Evolutionary conservation across 2,797 vertebrate species (phyloP).

Genomic region (Trachurus trachurus): DNA sequence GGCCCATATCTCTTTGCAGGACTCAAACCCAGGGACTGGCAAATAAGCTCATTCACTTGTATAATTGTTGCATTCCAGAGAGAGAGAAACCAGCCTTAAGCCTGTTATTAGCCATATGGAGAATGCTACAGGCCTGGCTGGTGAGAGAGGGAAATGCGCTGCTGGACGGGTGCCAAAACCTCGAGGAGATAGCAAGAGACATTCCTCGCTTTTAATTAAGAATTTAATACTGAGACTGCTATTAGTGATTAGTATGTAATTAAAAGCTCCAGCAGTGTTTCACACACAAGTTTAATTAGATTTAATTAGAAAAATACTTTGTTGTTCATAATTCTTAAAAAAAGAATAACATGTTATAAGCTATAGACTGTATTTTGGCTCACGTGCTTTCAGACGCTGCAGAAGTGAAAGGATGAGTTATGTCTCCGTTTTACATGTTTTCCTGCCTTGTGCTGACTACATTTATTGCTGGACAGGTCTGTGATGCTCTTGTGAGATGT

Average conservation of each 20-base stretch:
- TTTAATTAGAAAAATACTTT: slow-evolving; percentile 10
- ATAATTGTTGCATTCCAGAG: slow-evolving; percentile 80
- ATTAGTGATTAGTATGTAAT: slow-evolving; percentile 83
- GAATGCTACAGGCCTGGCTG: slow-evolving; percentile 73
- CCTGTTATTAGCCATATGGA: slow-evolving; percentile 84
- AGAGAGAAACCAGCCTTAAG: slow-evolving; percentile 67
- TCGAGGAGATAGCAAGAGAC: slow-evolving; percentile 77
- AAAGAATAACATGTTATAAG: not conserved
- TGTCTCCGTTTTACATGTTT: not conserved
- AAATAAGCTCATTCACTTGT: slow-evolving; percentile 68
- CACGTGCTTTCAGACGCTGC: not conserved
- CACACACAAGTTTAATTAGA: slow-evolving; percentile 71
- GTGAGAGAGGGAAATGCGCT: slow-evolving; percentile 62
- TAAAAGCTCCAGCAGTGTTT: slow-evolving; percentile 77
- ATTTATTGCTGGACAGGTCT: not conserved
- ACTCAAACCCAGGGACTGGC: slow-evolving; percentile 47
- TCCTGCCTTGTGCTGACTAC: not conserved
- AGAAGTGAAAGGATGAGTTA: not conserved
- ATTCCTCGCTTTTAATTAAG: slow-evolving; percentile 83
- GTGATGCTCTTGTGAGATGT: not conserved
- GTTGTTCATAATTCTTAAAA: slow-evolving; percentile 12
- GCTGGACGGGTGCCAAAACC: slow-evolving; percentile 78
- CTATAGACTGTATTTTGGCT: not conserved
- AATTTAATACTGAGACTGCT: slow-evolving; percentile 80
- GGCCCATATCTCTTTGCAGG: slow-evolving; percentile 44